Evolutionary conservation across 2,113 vertebrate genomes (phyloP).

Genomic region (Cyrtonyx montezumae): DNA sequence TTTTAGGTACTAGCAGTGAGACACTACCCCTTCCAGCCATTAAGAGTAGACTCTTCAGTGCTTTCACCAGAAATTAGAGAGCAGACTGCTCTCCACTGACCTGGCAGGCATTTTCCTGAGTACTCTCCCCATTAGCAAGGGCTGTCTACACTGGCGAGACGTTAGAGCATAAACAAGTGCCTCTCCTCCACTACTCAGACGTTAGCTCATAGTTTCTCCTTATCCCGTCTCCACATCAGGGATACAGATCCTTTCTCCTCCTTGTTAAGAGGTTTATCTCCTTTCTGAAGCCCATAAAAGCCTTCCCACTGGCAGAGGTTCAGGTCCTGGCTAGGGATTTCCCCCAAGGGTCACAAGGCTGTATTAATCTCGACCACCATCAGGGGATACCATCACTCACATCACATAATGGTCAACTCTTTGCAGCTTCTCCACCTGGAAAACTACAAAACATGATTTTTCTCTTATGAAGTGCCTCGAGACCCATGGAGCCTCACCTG

Average conservation of each 20-base stretch:
- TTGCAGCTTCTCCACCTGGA: not conserved
- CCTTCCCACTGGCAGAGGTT: not conserved
- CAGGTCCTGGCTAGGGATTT: not conserved
- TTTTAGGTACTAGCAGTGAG: not conserved
- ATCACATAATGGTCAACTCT: not conserved
- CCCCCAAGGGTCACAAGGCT: not conserved
- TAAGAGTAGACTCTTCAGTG: not conserved
- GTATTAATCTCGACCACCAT: not conserved
- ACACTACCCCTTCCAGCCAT: not conserved
- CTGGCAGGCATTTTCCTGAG: not conserved
- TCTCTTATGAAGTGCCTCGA: not conserved
- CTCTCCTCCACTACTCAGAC: not conserved
- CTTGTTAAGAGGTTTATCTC: not conserved
- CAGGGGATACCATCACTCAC: not conserved
- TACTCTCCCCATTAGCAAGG: not conserved
- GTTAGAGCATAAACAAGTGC: not conserved
- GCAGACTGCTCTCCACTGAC: not conserved
- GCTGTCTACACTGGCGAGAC: not conserved
- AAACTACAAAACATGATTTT: not conserved
- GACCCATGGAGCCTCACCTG: not conserved
- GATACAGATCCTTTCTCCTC: not conserved
- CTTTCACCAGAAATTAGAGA: not conserved
- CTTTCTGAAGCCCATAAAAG: not conserved
- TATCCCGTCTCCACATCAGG: not conserved
- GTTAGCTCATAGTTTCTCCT: constrained; percentile 10